Evolutionary conservation across 1,140 invertebrate genomes (phyloP), one percentile per base, ranked within the genome.

Genomic region (Lasaia peninsularis): DNA sequence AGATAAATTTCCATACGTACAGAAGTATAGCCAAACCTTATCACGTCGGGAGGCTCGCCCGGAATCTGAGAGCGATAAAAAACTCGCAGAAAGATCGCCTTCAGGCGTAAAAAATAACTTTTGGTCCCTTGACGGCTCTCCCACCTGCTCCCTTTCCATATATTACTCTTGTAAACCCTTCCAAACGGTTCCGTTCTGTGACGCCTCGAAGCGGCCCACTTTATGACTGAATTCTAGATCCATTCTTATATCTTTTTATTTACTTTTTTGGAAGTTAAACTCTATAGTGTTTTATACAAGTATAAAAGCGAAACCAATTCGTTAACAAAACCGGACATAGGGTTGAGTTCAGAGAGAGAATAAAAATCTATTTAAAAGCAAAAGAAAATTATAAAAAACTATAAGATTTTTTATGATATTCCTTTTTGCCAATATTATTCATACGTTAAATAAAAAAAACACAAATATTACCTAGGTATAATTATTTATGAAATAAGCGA

Each of bases 61-160:
- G 20, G 48, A 59, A 58, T 59, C 56, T 52, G 34, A 52, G 52
- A 20, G 44, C 62, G 62, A 63, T 63, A 63, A 63, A 63, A 63
- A 63, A 21, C 62, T 58, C 35, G 57, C 57, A 56, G 56, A 63
- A 63, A 63, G 62, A 63, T 63, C 51, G 62, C 62, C 62, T 54
- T 49, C 21, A 59, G 62, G 52, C 44, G 35, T 57, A 59, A 63
- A 63, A 63, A 59, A 59, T 56, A 63, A 59, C 44, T 63, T 63
- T 51, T 51, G 52, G 52, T 37, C 62, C 62, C 62, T 63, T 52
- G 37, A 48, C 58, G 37, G 44, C 35, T 16, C 40, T 31, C 16
- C n/a, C 62, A 63, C 62, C 62, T 63, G 62, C 57, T 52, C 35
- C 62, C 59, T 48, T 60, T 56, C 34, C 62, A 56, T 63, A 63